Evolutionary conservation across 2,113 vertebrate species (phyloP).

Genomic region (Athene cunicularia): DNA sequence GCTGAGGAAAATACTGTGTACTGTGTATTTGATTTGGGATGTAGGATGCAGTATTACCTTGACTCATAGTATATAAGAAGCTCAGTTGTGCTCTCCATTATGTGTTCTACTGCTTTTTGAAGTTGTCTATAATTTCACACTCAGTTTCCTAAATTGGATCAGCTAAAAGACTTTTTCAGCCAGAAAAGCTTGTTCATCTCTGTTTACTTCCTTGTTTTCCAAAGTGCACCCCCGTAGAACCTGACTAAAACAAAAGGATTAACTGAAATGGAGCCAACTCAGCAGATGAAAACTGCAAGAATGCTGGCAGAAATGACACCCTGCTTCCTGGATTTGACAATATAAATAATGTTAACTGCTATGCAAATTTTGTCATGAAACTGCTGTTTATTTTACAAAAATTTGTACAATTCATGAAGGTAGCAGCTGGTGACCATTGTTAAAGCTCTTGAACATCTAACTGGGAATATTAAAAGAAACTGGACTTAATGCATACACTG

Average conservation of each 20-base stretch:
- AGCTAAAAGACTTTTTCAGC: not conserved
- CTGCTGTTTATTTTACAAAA: not conserved
- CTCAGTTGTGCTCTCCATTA: not conserved
- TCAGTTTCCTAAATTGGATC: not conserved
- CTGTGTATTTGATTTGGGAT: not conserved
- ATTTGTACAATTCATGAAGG: not conserved
- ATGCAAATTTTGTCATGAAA: not conserved
- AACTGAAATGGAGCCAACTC: not conserved
- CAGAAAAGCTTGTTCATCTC: not conserved
- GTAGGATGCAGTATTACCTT: not conserved
- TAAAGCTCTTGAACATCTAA: not conserved
- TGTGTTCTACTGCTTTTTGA: not conserved
- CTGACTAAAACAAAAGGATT: slow-evolving; percentile 8
- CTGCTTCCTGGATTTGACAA: not conserved
- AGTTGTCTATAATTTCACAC: not conserved
- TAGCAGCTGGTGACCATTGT: not conserved
- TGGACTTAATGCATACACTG: not conserved
- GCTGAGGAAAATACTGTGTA: not conserved
- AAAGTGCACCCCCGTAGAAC: not conserved
- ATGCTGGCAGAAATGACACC: not conserved
- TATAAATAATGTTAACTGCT: not conserved
- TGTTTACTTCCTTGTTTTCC: slow-evolving; percentile 22
- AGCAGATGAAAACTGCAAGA: slow-evolving; percentile 17
- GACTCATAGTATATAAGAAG: not conserved
- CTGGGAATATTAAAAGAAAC: not conserved